These are phyloP conservation scores for Furcula furcula DNA, from an alignment of 2,888 invertebrate species.

Conservation along the genomic window DNA sequence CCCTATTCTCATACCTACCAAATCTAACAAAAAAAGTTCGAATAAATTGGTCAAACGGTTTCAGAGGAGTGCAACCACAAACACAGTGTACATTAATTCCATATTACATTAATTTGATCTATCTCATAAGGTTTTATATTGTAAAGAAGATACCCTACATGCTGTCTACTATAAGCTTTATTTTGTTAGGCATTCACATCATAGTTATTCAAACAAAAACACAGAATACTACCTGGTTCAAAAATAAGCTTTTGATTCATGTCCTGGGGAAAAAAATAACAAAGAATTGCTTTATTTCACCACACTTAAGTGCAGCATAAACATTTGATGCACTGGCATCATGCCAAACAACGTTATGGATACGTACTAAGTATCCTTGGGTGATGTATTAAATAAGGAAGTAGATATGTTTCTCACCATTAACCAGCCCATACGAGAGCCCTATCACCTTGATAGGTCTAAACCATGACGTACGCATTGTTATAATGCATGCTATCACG, in stretches of 20 bases:
- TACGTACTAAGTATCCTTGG: slow-evolving; percentile 37
- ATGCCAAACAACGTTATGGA: slow-evolving; percentile 42
- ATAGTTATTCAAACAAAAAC: too few species aligned
- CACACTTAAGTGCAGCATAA: slow-evolving; percentile 30
- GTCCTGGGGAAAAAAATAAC: slow-evolving; percentile 31
- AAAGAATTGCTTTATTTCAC: slow-evolving; percentile 36
- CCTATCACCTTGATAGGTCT: slow-evolving; percentile 56
- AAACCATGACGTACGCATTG: slow-evolving; percentile 31
- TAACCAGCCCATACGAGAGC: slow-evolving; percentile 38
- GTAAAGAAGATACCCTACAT: too few species aligned
- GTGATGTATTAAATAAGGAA: slow-evolving; percentile 41
- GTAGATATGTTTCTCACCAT: slow-evolving; percentile 25
- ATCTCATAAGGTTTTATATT: too few species aligned
- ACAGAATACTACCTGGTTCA: slow-evolving; percentile 2
- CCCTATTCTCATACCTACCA: too few species aligned
- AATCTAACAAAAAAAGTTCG: too few species aligned
- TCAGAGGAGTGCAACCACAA: too few species aligned
- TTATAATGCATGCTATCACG: slow-evolving; percentile 37
- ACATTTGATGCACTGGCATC: slow-evolving; percentile 50
- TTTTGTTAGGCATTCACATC: too few species aligned
- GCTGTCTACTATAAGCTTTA: too few species aligned
- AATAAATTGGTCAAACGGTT: too few species aligned
- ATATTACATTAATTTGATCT: too few species aligned
- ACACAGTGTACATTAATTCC: too few species aligned
- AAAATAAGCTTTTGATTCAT: slow-evolving; percentile 29